A percentile compares a stretch with the other conserved stretches of the same genome.
Evolutionary conservation across 30 jellyfish, hydroid and myxozoan genomes (phyloP).

Genomic region (Hydractinia echinata): DNA sequence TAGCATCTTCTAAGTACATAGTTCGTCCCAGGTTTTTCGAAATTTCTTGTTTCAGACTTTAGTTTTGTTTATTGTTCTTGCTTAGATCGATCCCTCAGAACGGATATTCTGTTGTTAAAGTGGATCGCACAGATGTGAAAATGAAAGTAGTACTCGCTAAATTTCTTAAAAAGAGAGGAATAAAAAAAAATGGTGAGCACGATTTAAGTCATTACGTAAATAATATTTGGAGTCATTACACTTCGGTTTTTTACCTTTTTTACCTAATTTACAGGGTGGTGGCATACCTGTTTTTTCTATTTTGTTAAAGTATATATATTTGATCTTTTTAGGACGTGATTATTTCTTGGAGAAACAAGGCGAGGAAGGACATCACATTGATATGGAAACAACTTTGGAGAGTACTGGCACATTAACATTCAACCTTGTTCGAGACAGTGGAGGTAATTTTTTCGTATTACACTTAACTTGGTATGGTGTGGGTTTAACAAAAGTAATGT

Average conservation of each 20-base stretch:
- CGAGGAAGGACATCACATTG: slow-evolving; percentile 74
- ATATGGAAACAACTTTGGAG: slow-evolving; percentile 78
- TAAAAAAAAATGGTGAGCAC: slow-evolving; percentile 1
- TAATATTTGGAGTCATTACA: not conserved
- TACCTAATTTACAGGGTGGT: not conserved
- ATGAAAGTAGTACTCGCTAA: slow-evolving; percentile 62
- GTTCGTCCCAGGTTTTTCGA: too few relatives aligned
- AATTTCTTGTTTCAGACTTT: too few relatives aligned
- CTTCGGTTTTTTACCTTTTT: not conserved
- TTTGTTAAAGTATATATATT: not conserved
- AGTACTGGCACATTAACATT: slow-evolving; percentile 78
- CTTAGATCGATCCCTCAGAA: slow-evolving; percentile 23
- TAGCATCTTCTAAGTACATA: too few relatives aligned
- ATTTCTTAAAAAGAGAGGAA: slow-evolving; percentile 73
- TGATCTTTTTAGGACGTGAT: slow-evolving; percentile 59
- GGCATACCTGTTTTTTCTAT: not conserved
- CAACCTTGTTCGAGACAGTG: slow-evolving; percentile 54
- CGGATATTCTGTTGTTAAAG: slow-evolving; percentile 80
- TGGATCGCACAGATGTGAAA: slow-evolving; percentile 63
- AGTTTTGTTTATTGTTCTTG: too few relatives aligned
- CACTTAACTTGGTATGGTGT: too few relatives aligned
- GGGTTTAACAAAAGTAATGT: too few relatives aligned
- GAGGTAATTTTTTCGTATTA: not conserved
- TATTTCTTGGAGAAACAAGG: slow-evolving; percentile 72
- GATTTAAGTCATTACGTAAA: not conserved